Base-by-base conservation (phyloP, 1,140 invertebrate species). In the Prorops nasuta region DNA sequence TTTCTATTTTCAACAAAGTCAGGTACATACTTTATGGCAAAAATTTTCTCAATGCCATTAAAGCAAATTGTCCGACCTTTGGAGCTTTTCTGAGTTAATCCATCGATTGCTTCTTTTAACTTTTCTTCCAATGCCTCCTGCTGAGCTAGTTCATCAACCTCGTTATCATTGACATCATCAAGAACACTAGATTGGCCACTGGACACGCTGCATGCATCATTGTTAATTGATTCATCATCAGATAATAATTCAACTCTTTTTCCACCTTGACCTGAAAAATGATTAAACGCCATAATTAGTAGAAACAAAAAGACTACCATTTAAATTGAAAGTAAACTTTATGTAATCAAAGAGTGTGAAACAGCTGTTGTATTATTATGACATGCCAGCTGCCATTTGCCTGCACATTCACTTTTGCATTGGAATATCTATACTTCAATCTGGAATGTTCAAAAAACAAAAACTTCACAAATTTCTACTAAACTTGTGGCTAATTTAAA, bases 51-150 rank as follows among this genome's bases (percentile, higher is more conserved):
- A 1, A 96, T 80, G 1, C 83, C 76, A 42, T 87, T 84, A 18
- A 95, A 80, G 40, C 87, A 89, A 3, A 77, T 77, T 2, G 85
- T 84, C 43, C 95, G 82, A 4, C 86, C 87, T 55, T 92, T 91
- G 1, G 87, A 85, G 50, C 92, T 92, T 65, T 94, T 93, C 53
- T 94, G 87, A 2, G 84, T 85, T 6, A 94, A 76, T 19, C 87
- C 88, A 69, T 97, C 95, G 37, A 97, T 86, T 0, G 86, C 84
- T 63, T 94, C 90, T 17, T 84, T 82, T 14, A 97, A 76, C 73
- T 94, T 93, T 41, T 96, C 92, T 74, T 97, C 94, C 63, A 94
- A 88, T 32, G 87, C 83, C 66, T 96, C 93, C 51, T 81, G 80
- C 51, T 80, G 77, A 40, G 79, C 73, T 9, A 82, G 66, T 44